Percentiles rank a stretch among this genome's conserved stretches.
These are phyloP conservation scores for Aphodius sticticus DNA, from an alignment of 2,888 invertebrate species.

Conservation along the genomic window DNA sequence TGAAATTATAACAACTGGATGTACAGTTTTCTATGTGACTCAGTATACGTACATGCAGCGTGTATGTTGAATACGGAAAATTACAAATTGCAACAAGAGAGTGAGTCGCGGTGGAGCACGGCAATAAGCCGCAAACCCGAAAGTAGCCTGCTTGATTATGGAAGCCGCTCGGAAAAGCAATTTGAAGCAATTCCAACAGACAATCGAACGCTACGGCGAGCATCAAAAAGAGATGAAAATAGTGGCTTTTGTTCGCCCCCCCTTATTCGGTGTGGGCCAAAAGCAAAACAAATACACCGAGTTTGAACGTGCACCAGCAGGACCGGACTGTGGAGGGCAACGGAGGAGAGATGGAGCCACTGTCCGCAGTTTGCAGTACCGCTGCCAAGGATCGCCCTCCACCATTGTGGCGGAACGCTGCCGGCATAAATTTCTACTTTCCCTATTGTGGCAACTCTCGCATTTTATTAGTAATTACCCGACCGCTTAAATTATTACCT, in stretches of 20 bases:
- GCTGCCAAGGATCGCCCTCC: slow-evolving; percentile 31
- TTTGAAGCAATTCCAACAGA: slow-evolving; percentile 58
- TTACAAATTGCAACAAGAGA: slow-evolving; percentile 41
- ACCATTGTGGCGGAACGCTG: slow-evolving; percentile 30
- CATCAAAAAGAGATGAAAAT: slow-evolving; percentile 46
- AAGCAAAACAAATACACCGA: slow-evolving; percentile 33
- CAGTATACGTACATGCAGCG: background rate
- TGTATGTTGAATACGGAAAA: slow-evolving; percentile 31
- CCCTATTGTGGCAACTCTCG: slow-evolving; percentile 32
- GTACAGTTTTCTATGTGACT: background rate
- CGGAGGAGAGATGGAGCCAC: slow-evolving; percentile 16
- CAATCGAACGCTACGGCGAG: slow-evolving; percentile 54
- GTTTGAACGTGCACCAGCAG: background rate
- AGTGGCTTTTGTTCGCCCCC: slow-evolving; percentile 47
- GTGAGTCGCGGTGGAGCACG: background rate
- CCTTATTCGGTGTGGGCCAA: slow-evolving; percentile 16
- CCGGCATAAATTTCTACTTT: slow-evolving; percentile 32
- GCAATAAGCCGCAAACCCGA: slow-evolving; percentile 61
- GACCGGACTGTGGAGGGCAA: background rate
- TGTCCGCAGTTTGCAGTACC: background rate
- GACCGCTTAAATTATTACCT: slow-evolving; percentile 30
- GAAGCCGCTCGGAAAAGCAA: slow-evolving; percentile 56
- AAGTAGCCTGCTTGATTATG: slow-evolving; percentile 55
- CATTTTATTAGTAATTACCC: slow-evolving; percentile 35
- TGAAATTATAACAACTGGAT: background rate